These are phyloP conservation scores for Brachyptera risi DNA, from an alignment of 2,888 invertebrate genomes.

Conservation along the genomic window DNA sequence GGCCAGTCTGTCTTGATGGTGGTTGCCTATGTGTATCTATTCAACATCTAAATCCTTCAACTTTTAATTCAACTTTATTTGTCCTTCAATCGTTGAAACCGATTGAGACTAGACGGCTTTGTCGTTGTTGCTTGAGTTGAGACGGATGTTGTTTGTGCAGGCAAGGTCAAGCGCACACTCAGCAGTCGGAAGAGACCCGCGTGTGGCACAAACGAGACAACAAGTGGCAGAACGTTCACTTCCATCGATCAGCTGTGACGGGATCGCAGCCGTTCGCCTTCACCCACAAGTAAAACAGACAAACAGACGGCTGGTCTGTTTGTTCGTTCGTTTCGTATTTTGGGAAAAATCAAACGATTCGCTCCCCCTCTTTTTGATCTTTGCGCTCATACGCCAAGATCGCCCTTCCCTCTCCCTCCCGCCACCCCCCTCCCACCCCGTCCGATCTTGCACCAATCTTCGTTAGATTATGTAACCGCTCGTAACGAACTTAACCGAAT, in stretches of 20 bases:
- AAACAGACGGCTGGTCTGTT: conserved; percentile 28
- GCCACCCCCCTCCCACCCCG: too few relatives aligned
- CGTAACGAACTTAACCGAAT: too few relatives aligned
- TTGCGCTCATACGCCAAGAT: too few relatives aligned
- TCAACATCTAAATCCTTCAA: too few relatives aligned
- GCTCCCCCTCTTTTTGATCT: not conserved
- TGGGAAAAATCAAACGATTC: not conserved
- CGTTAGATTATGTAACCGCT: too few relatives aligned
- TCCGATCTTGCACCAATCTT: too few relatives aligned
- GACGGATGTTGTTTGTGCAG: conserved; percentile 45
- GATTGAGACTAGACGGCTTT: too few relatives aligned
- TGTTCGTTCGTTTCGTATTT: conserved; percentile 17
- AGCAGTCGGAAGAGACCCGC: conserved; percentile 96
- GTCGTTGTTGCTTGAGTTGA: not conserved
- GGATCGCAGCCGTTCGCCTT: conserved; percentile 45
- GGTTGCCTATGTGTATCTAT: too few relatives aligned
- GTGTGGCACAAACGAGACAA: conserved; percentile 98
- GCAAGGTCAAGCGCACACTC: conserved; percentile 90
- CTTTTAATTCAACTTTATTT: too few relatives aligned
- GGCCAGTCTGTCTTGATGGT: too few relatives aligned
- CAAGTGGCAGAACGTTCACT: conserved; percentile 99
- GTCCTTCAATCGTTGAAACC: too few relatives aligned
- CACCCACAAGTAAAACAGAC: conserved; percentile 47
- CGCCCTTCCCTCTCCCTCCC: too few relatives aligned
- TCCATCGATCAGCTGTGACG: conserved; percentile 80